A percentile compares a stretch with the other conserved stretches of the same genome.
phyloP scores from a whole-genome alignment of 2,113 vertebrate genomes.

The Pedionomus torquatus region DNA sequence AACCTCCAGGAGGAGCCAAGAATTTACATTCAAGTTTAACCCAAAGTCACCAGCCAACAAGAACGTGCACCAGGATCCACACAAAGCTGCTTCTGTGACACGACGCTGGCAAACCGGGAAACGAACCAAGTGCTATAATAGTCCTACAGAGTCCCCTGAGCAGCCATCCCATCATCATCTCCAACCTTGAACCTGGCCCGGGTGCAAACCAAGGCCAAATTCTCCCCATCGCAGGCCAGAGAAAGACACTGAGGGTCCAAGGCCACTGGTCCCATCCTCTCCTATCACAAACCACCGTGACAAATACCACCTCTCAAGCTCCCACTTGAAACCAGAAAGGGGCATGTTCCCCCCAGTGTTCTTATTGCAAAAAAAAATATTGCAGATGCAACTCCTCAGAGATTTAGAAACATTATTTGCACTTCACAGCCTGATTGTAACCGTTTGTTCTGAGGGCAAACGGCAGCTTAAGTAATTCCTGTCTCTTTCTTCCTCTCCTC shows the following conservation, averaged over 20 bases:
- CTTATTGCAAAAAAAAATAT: background rate
- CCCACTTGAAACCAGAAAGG: background rate
- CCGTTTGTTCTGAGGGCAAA: background rate
- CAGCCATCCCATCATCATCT: background rate
- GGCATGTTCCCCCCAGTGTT: background rate
- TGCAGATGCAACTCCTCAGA: background rate
- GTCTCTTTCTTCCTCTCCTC: background rate
- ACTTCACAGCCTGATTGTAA: background rate
- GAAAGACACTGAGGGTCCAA: background rate
- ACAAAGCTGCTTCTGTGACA: slow-evolving; percentile 62
- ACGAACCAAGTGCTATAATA: background rate
- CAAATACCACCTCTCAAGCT: background rate
- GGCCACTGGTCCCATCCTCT: background rate
- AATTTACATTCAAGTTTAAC: slow-evolving; percentile 60
- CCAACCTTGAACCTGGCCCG: background rate
- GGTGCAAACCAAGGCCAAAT: background rate
- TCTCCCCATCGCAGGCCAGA: background rate
- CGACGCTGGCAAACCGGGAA: background rate
- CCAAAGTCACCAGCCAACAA: slow-evolving; percentile 57
- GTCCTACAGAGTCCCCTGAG: background rate
- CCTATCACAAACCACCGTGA: background rate
- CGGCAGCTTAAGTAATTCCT: background rate
- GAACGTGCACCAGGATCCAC: slow-evolving; percentile 5
- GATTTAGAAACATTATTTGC: background rate
- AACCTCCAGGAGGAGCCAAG: slow-evolving; percentile 32